Base-by-base conservation (phyloP, 2,888 invertebrate species). In the Petrolisthes cinctipes region DNA sequence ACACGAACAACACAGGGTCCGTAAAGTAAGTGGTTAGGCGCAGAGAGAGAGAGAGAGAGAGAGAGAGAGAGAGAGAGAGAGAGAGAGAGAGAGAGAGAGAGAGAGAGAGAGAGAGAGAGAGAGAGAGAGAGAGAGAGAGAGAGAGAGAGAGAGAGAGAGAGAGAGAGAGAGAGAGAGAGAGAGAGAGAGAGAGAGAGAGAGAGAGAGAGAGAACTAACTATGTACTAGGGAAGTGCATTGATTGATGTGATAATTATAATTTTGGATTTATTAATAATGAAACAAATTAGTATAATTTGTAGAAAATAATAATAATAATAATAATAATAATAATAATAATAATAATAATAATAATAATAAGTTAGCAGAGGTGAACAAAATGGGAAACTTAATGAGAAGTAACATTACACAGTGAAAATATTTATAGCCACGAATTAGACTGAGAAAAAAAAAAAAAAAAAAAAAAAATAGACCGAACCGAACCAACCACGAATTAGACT, bases 111-210 rank as follows among this genome's bases (percentile, higher is more conserved):
- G 11, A 14, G 53, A 23, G 20, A 57, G 56, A 53, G 7, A 7
- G 68, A 82, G n/a, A 73, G 73, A 20, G 54, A 83, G n/a, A 83
- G 71, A 11, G 73, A 83, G 75, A 37, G 20, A 75, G 37, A 56
- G 73, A 75, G 37, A 75, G 23, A 82, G 17, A 53, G 23, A 83
- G 20, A 54, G 56, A 73, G 9, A 83, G 54, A 53, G 20, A 9
- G 2, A 56, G 53, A 53, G 23, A 75, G 11, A 75, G 23, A 75
- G 23, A 75, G 20, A 20, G 20, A 75, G 75, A 23, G 51, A 75
- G 4, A 79, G 7, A 56, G 3, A 20, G 57, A 57, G 56, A n/a
- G n/a, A n/a, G 78, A 54, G 11, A 20, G 20, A 79, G n/a, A n/a
- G 9, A 0, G 9, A 57, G 17, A 56, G 20, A 79, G 53, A 56